These are phyloP conservation scores for Polylopha cassiicola DNA, from an alignment of 2,888 invertebrate genomes.

Conservation along the genomic window DNA sequence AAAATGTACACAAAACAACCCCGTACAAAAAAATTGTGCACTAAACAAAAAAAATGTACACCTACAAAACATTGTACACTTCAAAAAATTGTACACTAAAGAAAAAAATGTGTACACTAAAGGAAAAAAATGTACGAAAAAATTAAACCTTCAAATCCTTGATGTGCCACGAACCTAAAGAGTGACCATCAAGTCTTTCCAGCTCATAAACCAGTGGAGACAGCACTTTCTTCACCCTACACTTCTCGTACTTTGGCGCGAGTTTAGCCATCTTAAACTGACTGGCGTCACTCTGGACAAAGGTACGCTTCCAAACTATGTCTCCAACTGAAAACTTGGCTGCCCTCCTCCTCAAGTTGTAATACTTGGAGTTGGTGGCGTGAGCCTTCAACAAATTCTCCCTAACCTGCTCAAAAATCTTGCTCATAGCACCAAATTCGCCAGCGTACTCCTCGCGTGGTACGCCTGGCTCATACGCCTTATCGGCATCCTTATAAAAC, in stretches of 20 bases:
- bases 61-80: too few relatives aligned
- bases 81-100: too few relatives aligned
- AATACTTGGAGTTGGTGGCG: neutral
- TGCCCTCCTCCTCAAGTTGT: slow-evolving; percentile 2
- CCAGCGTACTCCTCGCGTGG: too few relatives aligned
- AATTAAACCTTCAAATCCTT: slow-evolving; percentile 18
- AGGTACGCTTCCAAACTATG: slow-evolving; percentile 7
- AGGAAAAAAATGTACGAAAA: too few relatives aligned
- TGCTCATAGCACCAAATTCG: too few relatives aligned
- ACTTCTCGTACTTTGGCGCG: slow-evolving; percentile 14
- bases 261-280: slow-evolving; percentile 9
- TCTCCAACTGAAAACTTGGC: slow-evolving; percentile 1
- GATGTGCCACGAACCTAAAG: slow-evolving; percentile 10
- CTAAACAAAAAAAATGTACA: too few relatives aligned
- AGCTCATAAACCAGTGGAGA: slow-evolving; percentile 14
- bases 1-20: too few relatives aligned
- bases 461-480: too few relatives aligned
- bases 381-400: neutral
- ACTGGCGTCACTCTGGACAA: slow-evolving; percentile 3
- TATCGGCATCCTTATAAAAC: too few relatives aligned
- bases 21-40: too few relatives aligned
- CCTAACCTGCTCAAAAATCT: too few relatives aligned
- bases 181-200: slow-evolving; percentile 9
- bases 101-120: too few relatives aligned
- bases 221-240: slow-evolving; percentile 1